These are phyloP conservation scores for Caracal caracal DNA, from an alignment of 2,113 vertebrate species.

Conservation along the genomic window DNA sequence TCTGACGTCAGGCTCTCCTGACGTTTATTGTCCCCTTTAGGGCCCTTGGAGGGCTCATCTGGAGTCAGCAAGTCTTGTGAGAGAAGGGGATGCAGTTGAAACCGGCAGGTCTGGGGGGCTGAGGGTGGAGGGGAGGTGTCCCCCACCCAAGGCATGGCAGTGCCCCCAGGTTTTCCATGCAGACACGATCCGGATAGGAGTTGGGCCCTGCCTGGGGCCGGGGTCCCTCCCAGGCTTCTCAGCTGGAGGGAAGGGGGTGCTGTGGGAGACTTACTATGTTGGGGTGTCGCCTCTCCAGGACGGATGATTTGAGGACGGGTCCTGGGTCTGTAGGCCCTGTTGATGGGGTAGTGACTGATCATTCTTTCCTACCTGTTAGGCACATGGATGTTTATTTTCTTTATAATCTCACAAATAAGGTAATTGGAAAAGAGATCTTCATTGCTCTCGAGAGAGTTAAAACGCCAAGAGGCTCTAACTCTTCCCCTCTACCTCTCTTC, in stretches of 20 bases:
- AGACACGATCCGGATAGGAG: background rate
- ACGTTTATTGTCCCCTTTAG: background rate
- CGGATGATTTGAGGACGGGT: background rate
- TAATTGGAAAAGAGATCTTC: background rate
- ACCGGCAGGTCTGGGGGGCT: background rate
- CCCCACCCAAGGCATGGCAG: accelerated
- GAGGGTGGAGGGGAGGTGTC: background rate
- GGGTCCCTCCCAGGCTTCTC: background rate
- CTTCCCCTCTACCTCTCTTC: background rate
- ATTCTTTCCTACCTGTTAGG: background rate
- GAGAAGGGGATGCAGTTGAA: background rate
- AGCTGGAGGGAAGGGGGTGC: background rate
- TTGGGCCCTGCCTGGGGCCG: background rate
- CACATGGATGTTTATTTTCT: background rate
- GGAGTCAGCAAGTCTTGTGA: background rate
- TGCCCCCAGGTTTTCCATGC: accelerated
- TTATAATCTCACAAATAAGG: background rate
- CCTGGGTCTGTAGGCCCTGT: background rate
- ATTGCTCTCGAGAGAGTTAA: background rate
- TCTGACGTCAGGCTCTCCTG: background rate
- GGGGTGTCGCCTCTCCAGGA: background rate
- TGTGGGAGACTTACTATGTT: background rate
- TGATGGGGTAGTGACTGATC: background rate
- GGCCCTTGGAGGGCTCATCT: background rate
- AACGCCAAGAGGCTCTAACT: background rate